Percentiles rank a stretch among this genome's conserved stretches.
Conservation (phyloP, 2,888 invertebrate genomes). For the Strigamia maritima region DNA sequence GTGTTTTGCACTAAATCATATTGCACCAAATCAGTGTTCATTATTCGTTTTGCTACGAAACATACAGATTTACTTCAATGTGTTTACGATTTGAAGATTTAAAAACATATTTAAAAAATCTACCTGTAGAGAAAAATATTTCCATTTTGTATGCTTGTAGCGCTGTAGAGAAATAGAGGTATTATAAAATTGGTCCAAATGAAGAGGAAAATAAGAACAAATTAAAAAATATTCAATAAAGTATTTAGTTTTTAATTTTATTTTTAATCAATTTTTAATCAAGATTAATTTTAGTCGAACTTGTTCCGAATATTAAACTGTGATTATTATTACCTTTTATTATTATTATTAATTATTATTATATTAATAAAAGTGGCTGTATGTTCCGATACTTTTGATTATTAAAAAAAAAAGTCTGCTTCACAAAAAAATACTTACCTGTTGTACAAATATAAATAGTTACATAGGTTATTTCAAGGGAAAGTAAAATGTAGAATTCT, state of each 20-base stretch:
- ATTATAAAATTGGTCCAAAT: neutral
- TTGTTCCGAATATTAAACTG: constrained; percentile 38
- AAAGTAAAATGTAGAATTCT: too few relatives aligned
- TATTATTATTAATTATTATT: constrained; percentile 16
- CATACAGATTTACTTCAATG: constrained; percentile 15
- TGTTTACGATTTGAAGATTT: constrained; percentile 6
- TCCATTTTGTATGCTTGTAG: constrained; percentile 38
- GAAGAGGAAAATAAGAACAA: constrained; percentile 2
- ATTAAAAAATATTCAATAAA: neutral
- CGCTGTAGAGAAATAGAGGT: neutral
- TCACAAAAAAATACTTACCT: neutral
- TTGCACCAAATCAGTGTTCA: constrained; percentile 32
- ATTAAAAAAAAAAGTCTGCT: constrained; percentile 31
- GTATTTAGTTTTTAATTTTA: constrained; percentile 8
- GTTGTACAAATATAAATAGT: neutral
- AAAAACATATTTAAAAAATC: neutral
- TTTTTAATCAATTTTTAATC: neutral
- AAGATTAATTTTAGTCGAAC: constrained; percentile 35
- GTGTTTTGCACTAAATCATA: constrained; percentile 11
- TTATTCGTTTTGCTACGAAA: constrained; percentile 34
- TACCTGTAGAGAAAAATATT: constrained; percentile 15
- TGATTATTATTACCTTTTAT: constrained; percentile 29
- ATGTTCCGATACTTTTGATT: constrained; percentile 9
- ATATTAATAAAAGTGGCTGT: constrained; percentile 15
- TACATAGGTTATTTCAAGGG: too few relatives aligned